phyloP scores from a whole-genome alignment of 2,113 vertebrate species.

The Aegithalos caudatus region DNA sequence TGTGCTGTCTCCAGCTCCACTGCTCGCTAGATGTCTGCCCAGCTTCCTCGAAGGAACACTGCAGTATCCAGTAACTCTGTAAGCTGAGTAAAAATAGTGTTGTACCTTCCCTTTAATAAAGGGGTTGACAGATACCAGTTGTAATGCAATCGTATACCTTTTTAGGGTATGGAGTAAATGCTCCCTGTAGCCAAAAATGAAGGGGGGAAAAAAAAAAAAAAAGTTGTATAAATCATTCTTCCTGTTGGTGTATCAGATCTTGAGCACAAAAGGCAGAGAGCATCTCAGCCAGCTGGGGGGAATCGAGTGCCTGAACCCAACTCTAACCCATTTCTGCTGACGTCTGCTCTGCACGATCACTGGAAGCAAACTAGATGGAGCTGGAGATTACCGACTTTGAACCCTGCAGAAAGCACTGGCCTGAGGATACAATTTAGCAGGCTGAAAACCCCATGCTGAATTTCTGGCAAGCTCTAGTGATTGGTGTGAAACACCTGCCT shows the following conservation, averaged over 20 bases:
- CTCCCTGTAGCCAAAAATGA: neutral
- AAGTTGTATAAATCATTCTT: neutral
- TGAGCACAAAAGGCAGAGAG: constrained; percentile 39
- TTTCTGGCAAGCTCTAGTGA: constrained; percentile 29
- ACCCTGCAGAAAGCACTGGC: constrained; percentile 52
- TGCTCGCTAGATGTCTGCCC: neutral
- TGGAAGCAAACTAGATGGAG: constrained; percentile 58
- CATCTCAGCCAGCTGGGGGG: constrained; percentile 18
- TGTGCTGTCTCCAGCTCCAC: neutral
- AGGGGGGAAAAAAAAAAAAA: neutral
- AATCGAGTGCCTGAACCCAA: constrained; percentile 17
- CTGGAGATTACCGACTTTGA: constrained; percentile 24
- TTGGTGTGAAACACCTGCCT: constrained; percentile 48
- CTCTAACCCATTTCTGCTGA: constrained; percentile 38
- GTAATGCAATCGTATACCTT: neutral
- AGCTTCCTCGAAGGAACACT: constrained; percentile 38
- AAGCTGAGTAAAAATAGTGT: constrained; percentile 1
- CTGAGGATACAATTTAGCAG: constrained; percentile 45
- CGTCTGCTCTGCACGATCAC: constrained; percentile 32
- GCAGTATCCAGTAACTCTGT: neutral
- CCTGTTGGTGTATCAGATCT: neutral
- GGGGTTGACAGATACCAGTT: neutral
- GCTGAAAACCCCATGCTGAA: constrained; percentile 43
- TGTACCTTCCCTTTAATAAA: neutral
- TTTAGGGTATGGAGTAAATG: neutral